Evolutionary conservation across 2,113 vertebrate species (phyloP).

Genomic region (Colistium nudipinnis): DNA sequence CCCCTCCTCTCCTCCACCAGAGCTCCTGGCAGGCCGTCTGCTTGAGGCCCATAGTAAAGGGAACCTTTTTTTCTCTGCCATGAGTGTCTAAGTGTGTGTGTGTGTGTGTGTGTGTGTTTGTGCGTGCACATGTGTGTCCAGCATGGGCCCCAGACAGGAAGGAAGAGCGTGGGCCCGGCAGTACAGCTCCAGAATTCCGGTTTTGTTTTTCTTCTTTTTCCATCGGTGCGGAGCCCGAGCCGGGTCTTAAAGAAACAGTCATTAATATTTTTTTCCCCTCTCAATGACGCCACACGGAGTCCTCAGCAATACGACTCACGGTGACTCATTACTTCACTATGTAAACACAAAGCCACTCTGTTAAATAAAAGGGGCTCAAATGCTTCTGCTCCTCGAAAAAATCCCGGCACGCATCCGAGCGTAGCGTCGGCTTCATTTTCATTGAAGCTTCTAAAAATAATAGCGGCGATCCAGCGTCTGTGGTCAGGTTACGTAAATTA

Average conservation of each 20-base stretch:
- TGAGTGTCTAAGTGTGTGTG: constrained; percentile 34
- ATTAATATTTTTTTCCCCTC: constrained; percentile 53
- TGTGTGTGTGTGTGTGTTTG: constrained; percentile 42
- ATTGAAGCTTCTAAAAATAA: constrained; percentile 62
- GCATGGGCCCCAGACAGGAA: constrained; percentile 83
- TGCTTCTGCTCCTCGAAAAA: constrained; percentile 26
- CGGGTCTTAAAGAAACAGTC: constrained; percentile 82
- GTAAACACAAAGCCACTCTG: constrained; percentile 38
- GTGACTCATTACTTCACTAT: constrained; percentile 32
- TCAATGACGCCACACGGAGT: constrained; percentile 37
- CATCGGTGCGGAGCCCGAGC: constrained; percentile 66
- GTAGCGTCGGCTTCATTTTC: constrained; percentile 52
- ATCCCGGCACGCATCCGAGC: constrained; percentile 23
- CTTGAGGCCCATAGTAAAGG: constrained; percentile 73
- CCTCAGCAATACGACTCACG: constrained; percentile 24
- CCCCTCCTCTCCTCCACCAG: constrained; percentile 48
- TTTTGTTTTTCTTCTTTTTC: constrained; percentile 81
- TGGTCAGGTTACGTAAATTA: constrained; percentile 43
- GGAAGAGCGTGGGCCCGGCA: constrained; percentile 80
- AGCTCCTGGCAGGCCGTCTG: constrained; percentile 68
- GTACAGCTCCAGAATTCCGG: constrained; percentile 78
- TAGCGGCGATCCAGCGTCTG: constrained; percentile 50
- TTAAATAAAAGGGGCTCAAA: constrained; percentile 16
- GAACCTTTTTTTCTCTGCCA: constrained; percentile 69
- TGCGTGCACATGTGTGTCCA: no score